These are phyloP conservation scores for Prostheceraeus crozeri DNA, from an alignment of 2,888 invertebrate species.

Conservation along the genomic window DNA sequence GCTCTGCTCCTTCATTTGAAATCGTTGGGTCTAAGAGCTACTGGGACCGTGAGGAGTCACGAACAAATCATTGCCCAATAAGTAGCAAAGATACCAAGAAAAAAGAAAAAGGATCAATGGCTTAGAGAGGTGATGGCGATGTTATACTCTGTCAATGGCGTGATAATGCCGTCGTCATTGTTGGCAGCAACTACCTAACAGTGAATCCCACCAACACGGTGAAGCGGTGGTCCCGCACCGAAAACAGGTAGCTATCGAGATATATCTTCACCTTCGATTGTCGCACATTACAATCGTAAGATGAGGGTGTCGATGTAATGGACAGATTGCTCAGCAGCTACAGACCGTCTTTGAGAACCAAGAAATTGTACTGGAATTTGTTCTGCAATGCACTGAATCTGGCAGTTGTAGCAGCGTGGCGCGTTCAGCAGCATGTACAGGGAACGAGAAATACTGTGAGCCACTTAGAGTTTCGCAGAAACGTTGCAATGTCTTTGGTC, in stretches of 20 bases:
- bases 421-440: not conserved
- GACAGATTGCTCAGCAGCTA: not conserved
- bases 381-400: not conserved
- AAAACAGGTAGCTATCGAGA: not conserved
- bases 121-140: not conserved
- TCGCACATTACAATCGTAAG: not conserved
- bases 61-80: no score
- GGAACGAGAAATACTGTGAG: no score
- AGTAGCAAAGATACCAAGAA: no score
- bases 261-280: not conserved
- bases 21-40: not conserved
- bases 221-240: not conserved
- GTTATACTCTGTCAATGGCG: constrained; percentile 15
- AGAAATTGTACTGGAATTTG: constrained; percentile 9
- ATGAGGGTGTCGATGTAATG: not conserved
- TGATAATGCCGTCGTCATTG: constrained; percentile 14
- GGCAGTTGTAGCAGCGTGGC: not conserved
- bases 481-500: no score
- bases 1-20: not conserved
- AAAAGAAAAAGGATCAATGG: constrained; percentile 24
- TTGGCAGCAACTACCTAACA: constrained; percentile 21
- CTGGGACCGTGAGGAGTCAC: constrained; percentile 7
- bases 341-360: not conserved
- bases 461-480: not conserved
- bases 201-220: not conserved